Base-by-base conservation (phyloP, 2,113 vertebrate genomes). In the Calyptommatus sinebrachiatus region DNA sequence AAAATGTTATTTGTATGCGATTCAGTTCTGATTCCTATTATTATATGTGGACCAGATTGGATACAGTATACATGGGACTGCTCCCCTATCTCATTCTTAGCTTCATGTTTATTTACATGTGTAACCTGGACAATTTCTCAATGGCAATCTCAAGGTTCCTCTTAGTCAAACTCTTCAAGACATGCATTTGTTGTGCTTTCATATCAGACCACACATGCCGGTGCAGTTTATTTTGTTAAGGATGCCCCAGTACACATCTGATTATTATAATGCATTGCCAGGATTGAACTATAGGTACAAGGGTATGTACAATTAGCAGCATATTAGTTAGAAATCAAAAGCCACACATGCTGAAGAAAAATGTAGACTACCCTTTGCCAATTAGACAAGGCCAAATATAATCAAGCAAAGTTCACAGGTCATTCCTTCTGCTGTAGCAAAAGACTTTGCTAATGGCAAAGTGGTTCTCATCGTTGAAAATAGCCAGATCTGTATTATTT, bases 401-500 rank as follows among this genome's bases (percentile, higher is more conserved):
- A 57, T 7, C n/a, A 29, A 45, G 26, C 4, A 29, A 16, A 1
- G 67, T 1, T 61, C 2, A 69, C 28, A 53, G 77, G 8, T 88
- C 83, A 31, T 24, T 16, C 18, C 81, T 71, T 21, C 4, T 61
- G 31, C 63, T 72, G 60, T 0, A 4, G 85, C 73, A 85, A 84
- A 78, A 92, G 76, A 69, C 85, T 73, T 82, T 18, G 80, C 88
- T 72, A 77, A 45, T 50, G 86, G 93, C 90, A 93, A 29, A 4
- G 88, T 89, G 89, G 82, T 86, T 91, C 22, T 28, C 72, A 31
- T 85, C 80, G 89, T 81, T 88, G 22, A 4, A 82, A 87, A 69
- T 18, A 89, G 85, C 76, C 77, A 88, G 0, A 82, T 71, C 67
- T 53, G 71, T 57, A 68, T 21, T 0, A 75, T 45, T 73, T 61